Evolutionary conservation across 2,797 vertebrate genomes (phyloP), one percentile per base, ranked within the genome.

Genomic region (Silurus aristotelis): DNA sequence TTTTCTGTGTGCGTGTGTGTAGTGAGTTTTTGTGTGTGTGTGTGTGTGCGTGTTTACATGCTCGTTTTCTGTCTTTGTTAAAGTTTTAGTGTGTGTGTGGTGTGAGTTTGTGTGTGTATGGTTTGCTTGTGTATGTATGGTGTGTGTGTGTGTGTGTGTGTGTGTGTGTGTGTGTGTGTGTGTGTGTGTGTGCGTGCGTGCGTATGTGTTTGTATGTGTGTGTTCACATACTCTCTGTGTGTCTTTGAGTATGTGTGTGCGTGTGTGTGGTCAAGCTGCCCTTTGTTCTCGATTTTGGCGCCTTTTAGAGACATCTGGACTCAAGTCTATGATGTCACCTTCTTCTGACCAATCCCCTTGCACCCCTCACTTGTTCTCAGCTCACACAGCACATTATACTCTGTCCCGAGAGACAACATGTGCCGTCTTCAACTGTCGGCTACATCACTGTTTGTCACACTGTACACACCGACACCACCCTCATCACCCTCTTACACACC

Each of bases 251-350:
- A 38, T 76, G 79, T 63, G 63, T 70, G 17, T 88, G 43, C 52
- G 22, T 70, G 17, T 88, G 43, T 46, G 22, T 43, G 38, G 48
- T 6, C 68, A 75, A 25, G 61, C 19, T 58, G 43, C 20, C 66
- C 64, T 75, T 76, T 61, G 84, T 85, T 75, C 70, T 52, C 60
- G 46, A 66, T 20, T 81, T 85, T 85, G 84, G 77, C 77, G 77
- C 67, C 67, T 73, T 85, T 85, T 25, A 52, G 46, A 72, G 84
- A 77, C 84, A 73, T 80, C 84, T 80, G 78, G 77, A 85, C 52
- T 73, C 55, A 85, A 81, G 46, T 31, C 77, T 66, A 80, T 80
- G 70, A 80, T 80, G 76, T 72, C 60, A 73, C 55, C 56, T 43
- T 48, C 10, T 20, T 13, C 68, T 72, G 68, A 61, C 81, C 68